Evolutionary conservation across 2,797 vertebrate genomes (phyloP), one percentile per base, ranked within the genome.

Genomic region (Cirrhinus mrigala): DNA sequence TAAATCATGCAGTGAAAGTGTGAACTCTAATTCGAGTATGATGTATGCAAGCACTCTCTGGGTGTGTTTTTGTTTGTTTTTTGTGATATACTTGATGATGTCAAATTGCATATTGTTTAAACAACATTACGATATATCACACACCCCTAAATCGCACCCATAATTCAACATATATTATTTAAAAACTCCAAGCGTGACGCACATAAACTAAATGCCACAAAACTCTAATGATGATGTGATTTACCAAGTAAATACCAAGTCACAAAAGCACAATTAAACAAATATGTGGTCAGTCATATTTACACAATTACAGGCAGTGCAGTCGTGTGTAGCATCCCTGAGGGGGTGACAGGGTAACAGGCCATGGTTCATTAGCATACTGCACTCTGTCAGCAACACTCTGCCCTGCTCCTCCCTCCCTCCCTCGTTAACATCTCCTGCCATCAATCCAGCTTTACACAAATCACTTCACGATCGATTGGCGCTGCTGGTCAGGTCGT

Each of bases 391-490:
- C 85, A 88, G 81, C 85, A 81, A 68, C 75, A 84, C 68, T 20
- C n/a, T 48, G 46, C 68, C 66, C 44, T 22, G 48, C n/a, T 71
- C 58, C 29, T 16, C 66, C 24, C 68, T 60, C 79, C 29, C 29
- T 37, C 37, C 12, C 16, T 46, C 44, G 46, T 66, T 87, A 79
- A 83, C 62, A 87, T 75, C 69, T 64, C 66, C 52, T 29, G 27
- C 71, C 83, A 88, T 88, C 82, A 87, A 50, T 83, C 87, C 81
- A 40, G n/a, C 71, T 79, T 46, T 77, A 71, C 62, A 85, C 83
- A 81, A 86, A 85, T 82, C 83, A 78, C 85, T 85, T 83, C 56
- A 75, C 79, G 14, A 79, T 83, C 85, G 80, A 88, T 81, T 66
- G 82, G 83, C 70, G 62, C 52, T 75, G 62, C 58, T 85, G 69